Percentiles rank a stretch among this genome's conserved stretches.
Evolutionary conservation across 2,113 vertebrate genomes (phyloP).

Genomic region (Candoia aspera): DNA sequence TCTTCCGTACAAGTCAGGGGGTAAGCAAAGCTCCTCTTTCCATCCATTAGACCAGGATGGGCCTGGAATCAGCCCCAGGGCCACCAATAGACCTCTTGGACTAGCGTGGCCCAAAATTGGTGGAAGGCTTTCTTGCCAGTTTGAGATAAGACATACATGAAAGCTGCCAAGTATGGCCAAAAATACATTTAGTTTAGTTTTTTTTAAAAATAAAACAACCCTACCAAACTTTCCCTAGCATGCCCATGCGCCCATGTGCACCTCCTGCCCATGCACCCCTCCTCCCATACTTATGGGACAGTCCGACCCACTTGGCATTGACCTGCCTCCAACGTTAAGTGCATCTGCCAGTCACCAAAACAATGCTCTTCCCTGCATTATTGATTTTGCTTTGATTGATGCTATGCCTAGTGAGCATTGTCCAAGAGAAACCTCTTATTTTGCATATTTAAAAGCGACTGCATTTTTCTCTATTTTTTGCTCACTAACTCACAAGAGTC

Average conservation of each 20-base stretch:
- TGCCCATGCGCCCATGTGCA: neutral
- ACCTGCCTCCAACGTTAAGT: neutral
- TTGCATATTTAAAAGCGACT: neutral
- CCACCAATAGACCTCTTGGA: neutral
- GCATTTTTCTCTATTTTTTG: neutral
- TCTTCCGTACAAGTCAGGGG: neutral
- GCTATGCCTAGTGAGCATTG: neutral
- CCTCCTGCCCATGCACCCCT: neutral
- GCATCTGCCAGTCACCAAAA: neutral
- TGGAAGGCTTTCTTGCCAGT: neutral
- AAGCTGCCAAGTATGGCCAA: neutral
- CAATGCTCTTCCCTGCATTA: neutral
- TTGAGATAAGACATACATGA: neutral
- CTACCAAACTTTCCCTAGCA: neutral
- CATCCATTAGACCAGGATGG: neutral
- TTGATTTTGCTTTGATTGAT: neutral
- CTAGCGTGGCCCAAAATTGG: neutral
- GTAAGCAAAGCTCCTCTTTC: neutral
- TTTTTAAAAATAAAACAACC: neutral
- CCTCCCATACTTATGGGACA: neutral
- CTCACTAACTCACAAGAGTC: neutral
- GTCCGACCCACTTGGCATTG: neutral
- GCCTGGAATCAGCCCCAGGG: neutral
- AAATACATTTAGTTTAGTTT: neutral
- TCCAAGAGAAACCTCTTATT: neutral